phyloP scores from a whole-genome alignment of 2,888 invertebrate genomes.

The Torymus tubicola region DNA sequence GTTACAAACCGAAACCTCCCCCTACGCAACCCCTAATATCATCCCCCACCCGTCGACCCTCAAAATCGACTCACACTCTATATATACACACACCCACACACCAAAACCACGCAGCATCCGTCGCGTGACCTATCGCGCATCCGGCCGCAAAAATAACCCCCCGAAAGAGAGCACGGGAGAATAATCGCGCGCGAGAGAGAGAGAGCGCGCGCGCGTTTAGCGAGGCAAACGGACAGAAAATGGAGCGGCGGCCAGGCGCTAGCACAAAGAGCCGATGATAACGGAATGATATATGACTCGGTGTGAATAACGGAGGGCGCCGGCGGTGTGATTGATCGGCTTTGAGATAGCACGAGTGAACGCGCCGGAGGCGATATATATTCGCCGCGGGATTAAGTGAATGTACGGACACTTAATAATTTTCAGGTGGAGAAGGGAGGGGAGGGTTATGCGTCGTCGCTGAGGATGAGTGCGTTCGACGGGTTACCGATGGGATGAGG shows the following conservation, averaged over 20 bases:
- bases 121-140: conserved; percentile 46
- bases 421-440: conserved; percentile 57
- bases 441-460: too few species aligned
- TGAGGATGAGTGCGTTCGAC: too few species aligned
- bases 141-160: conserved; percentile 27
- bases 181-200: conserved; percentile 17
- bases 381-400: conserved; percentile 75
- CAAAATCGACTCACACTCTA: too few species aligned
- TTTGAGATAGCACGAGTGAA: conserved; percentile 67
- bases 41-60: too few species aligned
- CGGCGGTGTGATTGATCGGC: conserved; percentile 73
- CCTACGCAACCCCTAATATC: too few species aligned
- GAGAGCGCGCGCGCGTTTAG: conserved; percentile 41
- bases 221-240: conserved; percentile 75
- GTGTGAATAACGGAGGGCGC: conserved; percentile 71
- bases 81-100: too few species aligned
- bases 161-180: background rate
- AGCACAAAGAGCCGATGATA: conserved; percentile 77
- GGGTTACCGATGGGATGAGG: too few species aligned
- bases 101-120: background rate
- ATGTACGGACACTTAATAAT: conserved; percentile 72
- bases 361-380: conserved; percentile 66
- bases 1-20: too few species aligned
- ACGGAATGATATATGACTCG: conserved; percentile 76
- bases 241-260: conserved; percentile 70